A percentile compares a stretch with the other conserved stretches of the same genome.
Conservation (phyloP, 2,113 vertebrate species). For the Rhizomys pruinosus region DNA sequence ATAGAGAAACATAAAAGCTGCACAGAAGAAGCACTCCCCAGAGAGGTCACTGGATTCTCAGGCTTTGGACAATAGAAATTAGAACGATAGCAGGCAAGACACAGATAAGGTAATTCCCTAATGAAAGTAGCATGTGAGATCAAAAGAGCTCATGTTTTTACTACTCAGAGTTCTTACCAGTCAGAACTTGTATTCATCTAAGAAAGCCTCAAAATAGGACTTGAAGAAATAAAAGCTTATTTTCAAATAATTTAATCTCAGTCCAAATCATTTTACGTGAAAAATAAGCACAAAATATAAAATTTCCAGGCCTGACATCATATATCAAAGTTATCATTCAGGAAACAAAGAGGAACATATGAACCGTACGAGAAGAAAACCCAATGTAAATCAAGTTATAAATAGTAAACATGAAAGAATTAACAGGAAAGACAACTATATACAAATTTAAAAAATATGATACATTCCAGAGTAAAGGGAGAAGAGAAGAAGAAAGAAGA, state of each 20-base stretch:
- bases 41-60: background rate
- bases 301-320: background rate
- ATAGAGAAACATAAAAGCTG: background rate
- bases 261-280: constrained; percentile 16
- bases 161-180: background rate
- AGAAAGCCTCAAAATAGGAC: background rate
- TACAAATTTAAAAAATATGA: background rate
- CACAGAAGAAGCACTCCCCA: background rate
- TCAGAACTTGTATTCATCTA: background rate
- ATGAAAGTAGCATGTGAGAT: background rate
- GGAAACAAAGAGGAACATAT: background rate
- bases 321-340: background rate
- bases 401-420: background rate
- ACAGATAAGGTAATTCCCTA: background rate
- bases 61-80: background rate
- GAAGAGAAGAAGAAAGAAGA: no score
- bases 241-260: background rate
- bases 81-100: background rate
- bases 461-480: background rate
- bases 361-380: background rate
- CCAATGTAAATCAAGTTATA: background rate
- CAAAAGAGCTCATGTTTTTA: background rate
- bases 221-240: background rate
- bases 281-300: background rate
- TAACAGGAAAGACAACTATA: background rate